Evolutionary conservation across 2,888 invertebrate genomes (phyloP), one percentile per base, ranked within the genome.

Genomic region (Synergus japonicus): DNA sequence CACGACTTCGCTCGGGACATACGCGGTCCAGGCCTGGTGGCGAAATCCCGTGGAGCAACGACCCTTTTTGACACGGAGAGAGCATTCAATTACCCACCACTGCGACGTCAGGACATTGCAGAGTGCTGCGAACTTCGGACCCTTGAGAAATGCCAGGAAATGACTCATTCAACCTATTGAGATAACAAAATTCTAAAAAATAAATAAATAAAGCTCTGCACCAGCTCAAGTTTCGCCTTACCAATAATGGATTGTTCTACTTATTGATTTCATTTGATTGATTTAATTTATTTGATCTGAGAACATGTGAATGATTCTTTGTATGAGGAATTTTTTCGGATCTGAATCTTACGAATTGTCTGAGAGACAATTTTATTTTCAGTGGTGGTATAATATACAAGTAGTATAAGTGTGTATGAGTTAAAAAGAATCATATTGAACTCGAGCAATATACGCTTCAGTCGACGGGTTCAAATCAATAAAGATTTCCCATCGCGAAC

Each of bases 401-500:
- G 41, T 18, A 41, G 41, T 43, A 76, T 54, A 63, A 67, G 76
- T 60, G 65, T 18, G 78, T 65, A 79, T 78, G 69, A 79, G 81
- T 81, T 79, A 80, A 81, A 82, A 85, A 86, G 85, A 88, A 89
- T 89, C 88, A 88, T 88, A 90, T 89, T 89, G 90, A 90, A 89
- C 89, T 86, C 86, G 87, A 85, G 87, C 86, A 85, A 86, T 87
- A 86, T 85, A 87, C 86, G 86, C 84, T 84, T 85, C 85, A 84
- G 81, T 84, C 86, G 87, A 86, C 85, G 87, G 88, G 85, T 87
- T 87, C 88, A 89, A 91, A 91, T 91, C 91, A 90, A 91, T 91
- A 90, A 89, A 90, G 90, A 91, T 91, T 91, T 90, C 85, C 89
- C 86, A 88, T 88, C 88, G 89, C 88, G 85, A 86, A 81, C 86